These are phyloP conservation scores for Drepana arcuata DNA, from an alignment of 1,140 invertebrate genomes.

Conservation along the genomic window DNA sequence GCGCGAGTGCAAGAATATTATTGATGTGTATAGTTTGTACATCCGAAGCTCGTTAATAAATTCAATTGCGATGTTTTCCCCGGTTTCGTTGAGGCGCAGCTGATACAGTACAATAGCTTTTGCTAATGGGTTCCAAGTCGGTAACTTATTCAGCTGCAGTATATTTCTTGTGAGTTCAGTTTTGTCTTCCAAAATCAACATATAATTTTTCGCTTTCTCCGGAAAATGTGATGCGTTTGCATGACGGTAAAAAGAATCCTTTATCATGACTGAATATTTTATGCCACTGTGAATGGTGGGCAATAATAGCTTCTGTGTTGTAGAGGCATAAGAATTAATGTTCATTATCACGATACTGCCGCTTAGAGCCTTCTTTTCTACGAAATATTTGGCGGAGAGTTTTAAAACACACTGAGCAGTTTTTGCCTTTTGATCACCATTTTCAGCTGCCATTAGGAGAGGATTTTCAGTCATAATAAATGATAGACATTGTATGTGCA, in stretches of 20 bases:
- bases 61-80: constrained; percentile 35
- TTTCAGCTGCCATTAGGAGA: constrained; percentile 35
- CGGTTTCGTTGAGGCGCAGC: constrained; percentile 30
- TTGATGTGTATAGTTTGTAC: constrained; percentile 54
- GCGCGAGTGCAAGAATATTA: constrained; percentile 52
- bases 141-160: constrained; percentile 55
- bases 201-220: constrained; percentile 72
- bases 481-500: too few species aligned
- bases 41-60: constrained; percentile 56
- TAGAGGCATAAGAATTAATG: constrained; percentile 56
- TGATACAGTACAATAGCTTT: constrained; percentile 63
- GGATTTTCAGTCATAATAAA: constrained; percentile 21
- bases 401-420: constrained; percentile 64
- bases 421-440: constrained; percentile 39
- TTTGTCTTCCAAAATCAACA: constrained; percentile 66
- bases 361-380: constrained; percentile 63
- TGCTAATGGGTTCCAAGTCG: constrained; percentile 68
- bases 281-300: constrained; percentile 56
- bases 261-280: constrained; percentile 68
- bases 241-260: constrained; percentile 58
- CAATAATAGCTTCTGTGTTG: constrained; percentile 49
- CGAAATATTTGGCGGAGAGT: constrained; percentile 68
- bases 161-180: constrained; percentile 53
- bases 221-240: constrained; percentile 68
- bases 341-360: constrained; percentile 67